Evolutionary conservation across 2,113 vertebrate genomes (phyloP).

Genomic region (Arenaria interpres): DNA sequence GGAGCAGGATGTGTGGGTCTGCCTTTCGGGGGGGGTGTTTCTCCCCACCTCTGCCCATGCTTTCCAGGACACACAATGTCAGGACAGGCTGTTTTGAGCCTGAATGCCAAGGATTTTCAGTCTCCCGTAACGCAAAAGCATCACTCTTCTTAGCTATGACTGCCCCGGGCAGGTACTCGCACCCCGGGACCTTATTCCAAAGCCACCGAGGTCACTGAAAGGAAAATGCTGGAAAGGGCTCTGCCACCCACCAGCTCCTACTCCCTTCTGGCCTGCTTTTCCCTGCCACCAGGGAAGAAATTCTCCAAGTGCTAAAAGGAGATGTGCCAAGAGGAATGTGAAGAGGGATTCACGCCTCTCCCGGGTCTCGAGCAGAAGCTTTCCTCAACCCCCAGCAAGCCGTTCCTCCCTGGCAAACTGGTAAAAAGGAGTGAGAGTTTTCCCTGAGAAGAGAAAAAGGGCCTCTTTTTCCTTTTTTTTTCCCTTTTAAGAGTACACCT

Average conservation of each 20-base stretch:
- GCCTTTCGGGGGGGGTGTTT: neutral
- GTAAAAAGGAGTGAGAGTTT: neutral
- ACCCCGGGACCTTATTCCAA: neutral
- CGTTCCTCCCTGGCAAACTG: neutral
- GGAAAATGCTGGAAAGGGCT: neutral
- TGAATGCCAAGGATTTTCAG: neutral
- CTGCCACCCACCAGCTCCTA: neutral
- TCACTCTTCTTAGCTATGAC: neutral
- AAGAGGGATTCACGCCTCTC: neutral
- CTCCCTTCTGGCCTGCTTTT: neutral
- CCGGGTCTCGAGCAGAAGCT: neutral
- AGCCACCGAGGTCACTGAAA: neutral
- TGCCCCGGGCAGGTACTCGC: neutral
- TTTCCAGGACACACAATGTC: neutral
- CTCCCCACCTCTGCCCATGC: neutral
- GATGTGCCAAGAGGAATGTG: neutral
- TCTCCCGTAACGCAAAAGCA: neutral
- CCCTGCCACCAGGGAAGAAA: neutral
- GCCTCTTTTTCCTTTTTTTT: neutral
- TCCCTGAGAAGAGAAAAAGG: neutral
- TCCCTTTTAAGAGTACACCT: neutral
- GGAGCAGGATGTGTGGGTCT: neutral
- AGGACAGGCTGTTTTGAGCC: neutral
- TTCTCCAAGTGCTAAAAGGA: neutral
- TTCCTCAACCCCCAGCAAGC: neutral